A percentile compares a stretch with the other conserved stretches of the same genome.
phyloP scores from a whole-genome alignment of 2,113 vertebrate genomes.

The Sylvia atricapilla region DNA sequence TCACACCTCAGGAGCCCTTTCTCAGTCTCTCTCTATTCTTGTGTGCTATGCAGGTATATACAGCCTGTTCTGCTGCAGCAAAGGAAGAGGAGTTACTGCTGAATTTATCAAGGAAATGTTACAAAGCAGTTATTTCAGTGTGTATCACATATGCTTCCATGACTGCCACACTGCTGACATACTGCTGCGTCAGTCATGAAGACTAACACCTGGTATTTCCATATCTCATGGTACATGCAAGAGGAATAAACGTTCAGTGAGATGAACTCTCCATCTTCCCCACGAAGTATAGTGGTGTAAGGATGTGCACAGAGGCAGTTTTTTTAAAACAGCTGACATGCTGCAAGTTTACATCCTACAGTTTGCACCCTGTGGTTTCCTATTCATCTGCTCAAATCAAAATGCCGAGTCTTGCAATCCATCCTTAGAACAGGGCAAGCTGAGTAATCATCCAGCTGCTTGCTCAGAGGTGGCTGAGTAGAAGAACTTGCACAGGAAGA shows the following conservation, averaged over 20 bases:
- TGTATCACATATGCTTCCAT: not conserved
- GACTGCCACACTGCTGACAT: not conserved
- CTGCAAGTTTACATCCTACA: not conserved
- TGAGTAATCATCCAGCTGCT: constrained; percentile 44
- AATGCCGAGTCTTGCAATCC: not conserved
- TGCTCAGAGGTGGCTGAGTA: constrained; percentile 23
- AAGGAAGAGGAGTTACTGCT: not conserved
- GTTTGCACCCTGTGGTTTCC: not conserved
- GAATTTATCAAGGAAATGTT: not conserved
- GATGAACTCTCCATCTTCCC: not conserved
- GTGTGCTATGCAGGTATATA: not conserved
- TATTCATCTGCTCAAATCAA: constrained; percentile 11
- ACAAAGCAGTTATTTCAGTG: not conserved
- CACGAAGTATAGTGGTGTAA: rapidly evolving
- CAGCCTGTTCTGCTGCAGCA: not conserved
- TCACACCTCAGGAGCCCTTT: not conserved
- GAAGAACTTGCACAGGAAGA: not conserved
- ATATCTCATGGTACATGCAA: not conserved
- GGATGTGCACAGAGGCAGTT: not conserved
- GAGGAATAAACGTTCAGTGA: not conserved
- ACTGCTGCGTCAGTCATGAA: not conserved
- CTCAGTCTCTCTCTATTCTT: not conserved
- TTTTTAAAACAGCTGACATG: not conserved
- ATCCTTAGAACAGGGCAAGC: not conserved
- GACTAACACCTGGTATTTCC: not conserved